A percentile compares a stretch with the other conserved stretches of the same genome.
Conservation (phyloP, 2,888 invertebrate genomes). For the Scaptomyza reducta region DNA sequence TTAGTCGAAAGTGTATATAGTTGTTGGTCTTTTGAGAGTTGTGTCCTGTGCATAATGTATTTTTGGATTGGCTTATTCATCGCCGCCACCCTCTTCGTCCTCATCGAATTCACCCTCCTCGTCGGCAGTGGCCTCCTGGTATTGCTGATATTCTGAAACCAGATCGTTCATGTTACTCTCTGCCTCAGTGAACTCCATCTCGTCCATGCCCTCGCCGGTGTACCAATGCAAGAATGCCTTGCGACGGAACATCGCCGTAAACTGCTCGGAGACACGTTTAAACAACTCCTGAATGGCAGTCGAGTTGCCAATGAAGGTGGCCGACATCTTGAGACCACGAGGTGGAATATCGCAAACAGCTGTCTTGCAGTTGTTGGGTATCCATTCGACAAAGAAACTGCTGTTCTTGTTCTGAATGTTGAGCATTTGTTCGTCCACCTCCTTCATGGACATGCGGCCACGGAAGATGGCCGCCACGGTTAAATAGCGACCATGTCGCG, state of each 20-base stretch:
- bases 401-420: slow-evolving; percentile 98
- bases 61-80: slow-evolving; percentile 68
- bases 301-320: slow-evolving; percentile 96
- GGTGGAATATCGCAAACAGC: slow-evolving; percentile 96
- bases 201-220: slow-evolving; percentile 98
- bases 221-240: slow-evolving; percentile 99
- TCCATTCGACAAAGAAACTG: slow-evolving; percentile 95
- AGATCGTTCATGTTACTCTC: slow-evolving; percentile 98
- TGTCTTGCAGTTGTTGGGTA: slow-evolving; percentile 97
- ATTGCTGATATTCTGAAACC: slow-evolving; percentile 97
- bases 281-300: slow-evolving; percentile 97
- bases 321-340: slow-evolving; percentile 96
- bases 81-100: slow-evolving; percentile 84
- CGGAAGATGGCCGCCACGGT: slow-evolving; percentile 96
- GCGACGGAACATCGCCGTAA: slow-evolving; percentile 97
- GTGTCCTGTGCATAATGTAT: neutral
- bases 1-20: slow-evolving; percentile 5
- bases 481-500: slow-evolving; percentile 95
- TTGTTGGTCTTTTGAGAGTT: neutral
- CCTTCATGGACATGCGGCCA: slow-evolving; percentile 97
- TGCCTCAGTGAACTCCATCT: slow-evolving; percentile 98
- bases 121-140: slow-evolving; percentile 94
- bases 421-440: slow-evolving; percentile 95
- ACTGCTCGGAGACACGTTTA: slow-evolving; percentile 95
- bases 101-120: slow-evolving; percentile 93